Conservation (phyloP, 2,888 invertebrate species). For the Hemithea aestivaria region DNA sequence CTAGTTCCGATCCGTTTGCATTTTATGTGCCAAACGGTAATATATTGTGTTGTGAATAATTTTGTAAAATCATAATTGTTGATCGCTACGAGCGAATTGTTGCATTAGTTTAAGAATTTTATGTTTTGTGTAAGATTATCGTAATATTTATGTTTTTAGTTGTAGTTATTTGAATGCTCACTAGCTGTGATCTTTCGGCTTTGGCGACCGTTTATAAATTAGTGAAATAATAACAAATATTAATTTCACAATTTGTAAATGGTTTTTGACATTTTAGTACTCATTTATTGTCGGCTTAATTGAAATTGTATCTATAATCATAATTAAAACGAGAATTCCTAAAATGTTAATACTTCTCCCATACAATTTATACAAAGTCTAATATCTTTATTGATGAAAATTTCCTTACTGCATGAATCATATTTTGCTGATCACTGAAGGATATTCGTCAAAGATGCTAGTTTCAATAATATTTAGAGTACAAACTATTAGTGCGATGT, state of each 20-base stretch:
- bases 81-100: conserved; percentile 62
- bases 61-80: conserved; percentile 38
- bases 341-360: no score
- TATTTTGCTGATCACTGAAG: no score
- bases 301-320: background rate
- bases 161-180: conserved; percentile 46
- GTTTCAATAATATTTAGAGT: no score
- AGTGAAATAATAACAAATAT: background rate
- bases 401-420: no score
- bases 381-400: no score
- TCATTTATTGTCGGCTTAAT: background rate
- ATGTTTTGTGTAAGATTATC: conserved; percentile 43
- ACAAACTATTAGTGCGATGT: conserved; percentile 29
- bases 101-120: conserved; percentile 46
- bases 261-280: no score
- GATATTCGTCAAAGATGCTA: no score
- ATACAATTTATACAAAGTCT: no score
- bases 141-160: conserved; percentile 53
- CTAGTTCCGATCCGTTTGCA: conserved; percentile 25
- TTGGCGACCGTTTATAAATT: conserved; percentile 18
- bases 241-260: no score
- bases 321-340: no score
- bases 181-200: conserved; percentile 59
- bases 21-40: conserved; percentile 55
- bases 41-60: conserved; percentile 51